Evolutionary conservation across 1,140 invertebrate genomes (phyloP), one percentile per base, ranked within the genome.

Genomic region (Drosophila chauvacae): DNA sequence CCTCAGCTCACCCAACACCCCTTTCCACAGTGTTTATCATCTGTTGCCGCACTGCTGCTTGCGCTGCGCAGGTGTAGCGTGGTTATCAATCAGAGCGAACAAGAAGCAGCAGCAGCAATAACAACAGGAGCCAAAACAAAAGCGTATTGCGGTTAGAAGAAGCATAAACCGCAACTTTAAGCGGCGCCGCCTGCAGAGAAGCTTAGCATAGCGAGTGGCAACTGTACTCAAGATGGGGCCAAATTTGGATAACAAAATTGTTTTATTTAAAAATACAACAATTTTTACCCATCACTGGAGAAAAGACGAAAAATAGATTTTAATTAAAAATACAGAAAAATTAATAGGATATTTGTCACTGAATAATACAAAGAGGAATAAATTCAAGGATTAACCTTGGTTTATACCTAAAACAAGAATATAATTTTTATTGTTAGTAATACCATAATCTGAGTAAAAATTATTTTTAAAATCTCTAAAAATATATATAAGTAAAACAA

Each of bases 21-120:
- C 10, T 35, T 33, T 7, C 10, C n/a, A 6, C 30, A 1, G 3
- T 11, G 57, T 70, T 87, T 82, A 81, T 79, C 81, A 90, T 72
- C 85, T 90, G 85, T 88, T 90, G 85, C 85, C 75, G 85, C 77
- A 60, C 73, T 66, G 65, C 77, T 84, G 76, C 35, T 56, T 6
- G 53, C 35, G 50, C 50, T 73, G 68, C 84, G 83, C 84, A 87
- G 83, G 83, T 87, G 84, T 87, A 87, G 76, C 80, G 79, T 80
- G 72, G 58, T 75, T 78, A 79, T 85, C 80, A 80, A 71, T 72
- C 64, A 85, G 75, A 87, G 80, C 80, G 75, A 62, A n/a, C 35
- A 39, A 56, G 35, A n/a, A 26, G 35, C 18, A 37, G 63, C 77
- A 80, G 66, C 56, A 23, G 33, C 33, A 74, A 61, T 30, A 63